Conservation (phyloP, 37 sponge, comb jelly and placozoan species). For the Beroe ovata region DNA sequence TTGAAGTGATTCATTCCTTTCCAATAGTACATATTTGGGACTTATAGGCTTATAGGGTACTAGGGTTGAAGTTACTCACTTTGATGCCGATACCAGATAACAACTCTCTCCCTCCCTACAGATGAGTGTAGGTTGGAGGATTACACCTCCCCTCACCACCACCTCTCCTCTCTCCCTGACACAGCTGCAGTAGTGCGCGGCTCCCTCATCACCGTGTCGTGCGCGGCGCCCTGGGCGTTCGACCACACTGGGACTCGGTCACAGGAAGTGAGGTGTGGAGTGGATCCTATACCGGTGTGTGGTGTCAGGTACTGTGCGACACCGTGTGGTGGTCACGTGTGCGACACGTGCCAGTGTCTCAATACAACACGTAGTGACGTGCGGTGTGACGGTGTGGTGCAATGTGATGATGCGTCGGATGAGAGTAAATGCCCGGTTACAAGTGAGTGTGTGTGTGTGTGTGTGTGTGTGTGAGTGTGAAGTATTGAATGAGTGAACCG, state of each 20-base stretch:
- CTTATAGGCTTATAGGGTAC: too few relatives aligned
- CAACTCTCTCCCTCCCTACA: constrained; percentile 1
- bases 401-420: constrained; percentile 25
- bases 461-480: too few relatives aligned
- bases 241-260: neutral
- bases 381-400: constrained; percentile 25
- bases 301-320: neutral
- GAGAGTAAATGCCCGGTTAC: neutral
- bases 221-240: neutral
- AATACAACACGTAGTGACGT: neutral
- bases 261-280: neutral
- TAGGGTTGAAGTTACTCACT: too few relatives aligned
- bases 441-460: neutral
- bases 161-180: neutral
- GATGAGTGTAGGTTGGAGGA: constrained; percentile 1
- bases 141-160: neutral
- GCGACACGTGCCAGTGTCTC: constrained; percentile 47
- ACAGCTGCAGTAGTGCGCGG: neutral
- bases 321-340: constrained; percentile 12
- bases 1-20: too few relatives aligned
- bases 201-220: neutral
- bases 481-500: too few relatives aligned
- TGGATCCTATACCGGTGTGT: neutral
- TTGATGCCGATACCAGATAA: too few relatives aligned
- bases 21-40: too few relatives aligned